Conservation (phyloP, 2,888 invertebrate species). For the Frankliniella intonsa region DNA sequence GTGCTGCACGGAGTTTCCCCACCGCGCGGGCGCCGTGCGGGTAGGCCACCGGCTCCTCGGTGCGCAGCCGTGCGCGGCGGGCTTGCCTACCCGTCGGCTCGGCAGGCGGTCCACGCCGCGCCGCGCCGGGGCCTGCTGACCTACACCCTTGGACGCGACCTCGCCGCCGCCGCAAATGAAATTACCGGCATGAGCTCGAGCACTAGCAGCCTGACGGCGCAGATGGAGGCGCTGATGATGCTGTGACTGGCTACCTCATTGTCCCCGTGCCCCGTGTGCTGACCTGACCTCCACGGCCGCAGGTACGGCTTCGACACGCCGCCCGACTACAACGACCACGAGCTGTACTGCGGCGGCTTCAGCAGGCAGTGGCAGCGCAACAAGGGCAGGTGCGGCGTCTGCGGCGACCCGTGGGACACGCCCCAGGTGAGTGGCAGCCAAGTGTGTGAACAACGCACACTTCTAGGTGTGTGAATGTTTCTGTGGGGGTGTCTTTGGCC, state of each 20-base stretch:
- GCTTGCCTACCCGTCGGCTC: neutral
- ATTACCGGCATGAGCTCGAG: too few relatives aligned
- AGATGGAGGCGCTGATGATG: too few relatives aligned
- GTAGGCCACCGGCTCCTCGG: neutral
- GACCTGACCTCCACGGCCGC: conserved; percentile 4
- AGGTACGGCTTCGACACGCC: conserved; percentile 79
- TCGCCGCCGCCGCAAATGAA: too few relatives aligned
- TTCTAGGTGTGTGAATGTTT: too few relatives aligned
- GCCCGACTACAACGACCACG: conserved; percentile 85
- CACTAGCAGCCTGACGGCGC: too few relatives aligned
- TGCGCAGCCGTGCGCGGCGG: neutral
- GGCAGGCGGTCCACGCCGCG: neutral
- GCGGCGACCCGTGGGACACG: conserved; percentile 79
- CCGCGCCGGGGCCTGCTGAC: neutral
- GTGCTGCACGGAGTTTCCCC: neutral
- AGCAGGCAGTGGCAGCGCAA: conserved; percentile 77
- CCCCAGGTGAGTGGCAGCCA: conserved; percentile 35
- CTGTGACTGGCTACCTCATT: too few relatives aligned
- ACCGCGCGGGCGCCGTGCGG: neutral
- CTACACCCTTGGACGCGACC: too few relatives aligned
- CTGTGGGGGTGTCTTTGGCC: too few relatives aligned
- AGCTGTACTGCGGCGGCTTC: conserved; percentile 82
- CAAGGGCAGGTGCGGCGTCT: conserved; percentile 78
- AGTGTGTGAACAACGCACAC: too few relatives aligned
- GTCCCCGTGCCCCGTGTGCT: too few relatives aligned